Percentiles rank a stretch among this genome's conserved stretches.
phyloP scores from a whole-genome alignment of 2,888 invertebrate species.

The Pterostichus madidus region DNA sequence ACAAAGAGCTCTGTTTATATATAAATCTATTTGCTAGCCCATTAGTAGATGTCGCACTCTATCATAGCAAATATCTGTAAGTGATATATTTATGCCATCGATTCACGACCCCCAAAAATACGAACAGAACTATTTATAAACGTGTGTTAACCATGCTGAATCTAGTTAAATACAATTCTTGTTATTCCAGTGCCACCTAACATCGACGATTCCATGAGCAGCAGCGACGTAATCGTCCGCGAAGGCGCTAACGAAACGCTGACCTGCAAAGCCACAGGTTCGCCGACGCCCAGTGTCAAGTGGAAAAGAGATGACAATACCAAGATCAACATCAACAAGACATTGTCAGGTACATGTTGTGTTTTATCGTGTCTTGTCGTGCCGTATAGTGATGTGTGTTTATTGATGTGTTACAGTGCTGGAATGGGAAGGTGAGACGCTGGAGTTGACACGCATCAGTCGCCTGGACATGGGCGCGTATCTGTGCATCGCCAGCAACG shows the following conservation, averaged over 20 bases:
- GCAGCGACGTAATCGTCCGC: slow-evolving; percentile 94
- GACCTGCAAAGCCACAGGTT: slow-evolving; percentile 93
- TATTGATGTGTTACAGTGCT: slow-evolving; percentile 80
- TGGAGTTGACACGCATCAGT: slow-evolving; percentile 91
- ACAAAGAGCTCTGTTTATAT: no score
- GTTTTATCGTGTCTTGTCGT: no score
- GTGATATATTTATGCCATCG: no score
- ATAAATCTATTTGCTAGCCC: no score
- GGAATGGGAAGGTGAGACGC: slow-evolving; percentile 91
- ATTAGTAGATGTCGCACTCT: no score
- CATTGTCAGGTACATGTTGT: slow-evolving; percentile 83
- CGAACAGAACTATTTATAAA: background rate
- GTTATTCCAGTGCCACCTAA: slow-evolving; percentile 89
- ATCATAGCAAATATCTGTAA: no score
- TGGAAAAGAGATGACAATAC: slow-evolving; percentile 95
- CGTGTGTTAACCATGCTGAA: background rate
- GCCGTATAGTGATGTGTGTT: slow-evolving; percentile 6
- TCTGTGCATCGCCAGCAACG: slow-evolving; percentile 94
- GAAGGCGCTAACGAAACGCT: slow-evolving; percentile 94
- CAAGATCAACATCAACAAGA: slow-evolving; percentile 92
- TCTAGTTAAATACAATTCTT: no score
- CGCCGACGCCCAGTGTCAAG: slow-evolving; percentile 92
- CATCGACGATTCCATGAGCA: slow-evolving; percentile 93
- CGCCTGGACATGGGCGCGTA: slow-evolving; percentile 95
- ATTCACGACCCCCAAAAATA: no score